A percentile compares a stretch with the other conserved stretches of the same genome.
phyloP scores from a whole-genome alignment of 2,797 vertebrate genomes.

The Takifugu ocellatus region DNA sequence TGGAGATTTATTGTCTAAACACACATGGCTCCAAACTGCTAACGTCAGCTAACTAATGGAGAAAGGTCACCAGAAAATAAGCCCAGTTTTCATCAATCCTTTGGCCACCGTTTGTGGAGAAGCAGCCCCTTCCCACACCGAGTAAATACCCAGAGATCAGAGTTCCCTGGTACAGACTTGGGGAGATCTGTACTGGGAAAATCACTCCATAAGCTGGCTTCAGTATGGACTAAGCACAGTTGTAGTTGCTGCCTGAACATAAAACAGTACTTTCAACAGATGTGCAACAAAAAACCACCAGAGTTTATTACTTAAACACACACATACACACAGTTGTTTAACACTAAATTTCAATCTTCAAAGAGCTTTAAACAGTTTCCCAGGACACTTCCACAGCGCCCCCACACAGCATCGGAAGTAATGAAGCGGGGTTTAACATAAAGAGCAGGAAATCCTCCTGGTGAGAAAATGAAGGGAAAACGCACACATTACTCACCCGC shows the following conservation, averaged over 20 bases:
- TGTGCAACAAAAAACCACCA: neutral
- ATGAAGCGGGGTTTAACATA: constrained; percentile 29
- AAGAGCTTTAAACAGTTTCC: constrained; percentile 26
- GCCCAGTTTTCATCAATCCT: constrained; percentile 53
- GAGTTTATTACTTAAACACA: neutral
- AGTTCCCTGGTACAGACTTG: constrained; percentile 53
- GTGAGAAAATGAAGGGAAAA: constrained; percentile 31
- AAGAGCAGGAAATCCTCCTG: constrained; percentile 48
- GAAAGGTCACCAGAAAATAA: constrained; percentile 53
- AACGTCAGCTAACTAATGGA: constrained; percentile 43
- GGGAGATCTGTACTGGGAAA: constrained; percentile 38
- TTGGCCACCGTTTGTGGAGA: constrained; percentile 45
- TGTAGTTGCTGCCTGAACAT: constrained; percentile 34
- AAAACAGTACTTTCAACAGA: constrained; percentile 25
- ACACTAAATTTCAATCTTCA: constrained; percentile 1
- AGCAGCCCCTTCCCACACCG: constrained; percentile 51
- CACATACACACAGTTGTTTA: too few species aligned
- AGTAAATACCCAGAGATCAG: constrained; percentile 59
- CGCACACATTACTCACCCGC: constrained; percentile 31
- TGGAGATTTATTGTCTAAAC: constrained; percentile 73
- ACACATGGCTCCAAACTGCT: constrained; percentile 59
- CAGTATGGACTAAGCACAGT: constrained; percentile 50
- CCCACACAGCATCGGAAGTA: constrained; percentile 30
- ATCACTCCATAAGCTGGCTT: constrained; percentile 44
- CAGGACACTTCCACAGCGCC: constrained; percentile 24